Evolutionary conservation across 2,888 invertebrate genomes (phyloP).

Genomic region (Lithosia quadra): DNA sequence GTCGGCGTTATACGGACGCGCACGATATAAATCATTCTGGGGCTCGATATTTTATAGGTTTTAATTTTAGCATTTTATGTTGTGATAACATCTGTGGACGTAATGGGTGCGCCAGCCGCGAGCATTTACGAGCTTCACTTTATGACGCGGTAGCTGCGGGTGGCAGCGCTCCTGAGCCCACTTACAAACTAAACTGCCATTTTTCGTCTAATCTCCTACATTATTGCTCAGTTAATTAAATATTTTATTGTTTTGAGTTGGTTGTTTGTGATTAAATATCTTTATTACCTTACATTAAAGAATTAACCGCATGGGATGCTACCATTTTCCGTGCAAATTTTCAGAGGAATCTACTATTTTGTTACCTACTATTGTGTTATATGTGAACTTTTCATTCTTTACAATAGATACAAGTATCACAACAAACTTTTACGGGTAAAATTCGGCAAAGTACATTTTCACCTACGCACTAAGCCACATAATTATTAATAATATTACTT

Average conservation of each 20-base stretch:
- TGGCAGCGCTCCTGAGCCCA: constrained; percentile 31
- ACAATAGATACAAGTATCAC: no score
- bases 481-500: no score
- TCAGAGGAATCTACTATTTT: background rate
- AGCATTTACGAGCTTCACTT: constrained; percentile 72
- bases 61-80: constrained; percentile 82
- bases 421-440: no score
- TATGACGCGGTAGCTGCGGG: constrained; percentile 52
- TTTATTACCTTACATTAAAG: background rate
- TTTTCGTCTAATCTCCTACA: constrained; percentile 46
- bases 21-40: constrained; percentile 74
- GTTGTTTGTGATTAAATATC: background rate
- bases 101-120: constrained; percentile 67
- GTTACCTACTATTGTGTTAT: no score
- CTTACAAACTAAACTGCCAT: constrained; percentile 55
- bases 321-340: no score
- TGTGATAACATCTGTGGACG: constrained; percentile 79
- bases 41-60: constrained; percentile 78
- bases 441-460: no score
- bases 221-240: constrained; percentile 38
- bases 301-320: background rate
- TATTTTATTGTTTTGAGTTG: constrained; percentile 20
- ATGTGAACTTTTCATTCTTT: no score
- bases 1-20: constrained; percentile 61
- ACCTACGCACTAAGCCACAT: no score